Evolutionary conservation across 1,140 invertebrate species (phyloP).

Genomic region (Philotrypesis tridentata): DNA sequence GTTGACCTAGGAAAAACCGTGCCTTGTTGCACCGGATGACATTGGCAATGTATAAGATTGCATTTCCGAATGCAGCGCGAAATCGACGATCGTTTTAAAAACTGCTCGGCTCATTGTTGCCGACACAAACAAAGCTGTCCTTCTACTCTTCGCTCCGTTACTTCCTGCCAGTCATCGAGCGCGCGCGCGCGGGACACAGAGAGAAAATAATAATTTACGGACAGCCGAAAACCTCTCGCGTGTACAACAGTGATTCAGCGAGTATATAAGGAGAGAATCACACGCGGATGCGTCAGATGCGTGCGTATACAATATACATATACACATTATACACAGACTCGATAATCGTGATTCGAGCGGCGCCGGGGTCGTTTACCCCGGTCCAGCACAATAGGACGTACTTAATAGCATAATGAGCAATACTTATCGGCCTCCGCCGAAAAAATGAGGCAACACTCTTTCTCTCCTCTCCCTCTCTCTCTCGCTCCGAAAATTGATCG

Average conservation of each 20-base stretch:
- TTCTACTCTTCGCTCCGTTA: too few species aligned
- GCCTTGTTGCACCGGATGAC: slow-evolving; percentile 15
- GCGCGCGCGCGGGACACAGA: too few species aligned
- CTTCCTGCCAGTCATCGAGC: not conserved
- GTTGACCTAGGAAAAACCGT: slow-evolving; percentile 25
- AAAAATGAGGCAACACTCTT: not conserved
- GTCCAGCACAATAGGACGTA: not conserved
- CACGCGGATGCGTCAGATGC: too few species aligned
- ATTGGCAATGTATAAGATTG: not conserved
- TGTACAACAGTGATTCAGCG: not conserved
- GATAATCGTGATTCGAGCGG: too few species aligned
- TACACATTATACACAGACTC: too few species aligned
- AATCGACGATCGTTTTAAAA: too few species aligned
- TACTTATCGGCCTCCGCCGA: not conserved
- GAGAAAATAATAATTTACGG: not conserved
- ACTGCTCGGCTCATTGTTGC: not conserved
- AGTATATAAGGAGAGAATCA: too few species aligned
- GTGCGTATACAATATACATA: not conserved
- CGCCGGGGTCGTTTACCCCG: slow-evolving; percentile 3
- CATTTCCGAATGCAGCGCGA: too few species aligned
- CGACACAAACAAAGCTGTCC: not conserved
- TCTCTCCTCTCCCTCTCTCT: too few species aligned
- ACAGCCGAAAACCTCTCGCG: not conserved
- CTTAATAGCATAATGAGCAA: not conserved
- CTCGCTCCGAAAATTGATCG: not conserved